Evolutionary conservation across 2,888 invertebrate genomes (phyloP).

Genomic region (Thymelicus acteon): DNA sequence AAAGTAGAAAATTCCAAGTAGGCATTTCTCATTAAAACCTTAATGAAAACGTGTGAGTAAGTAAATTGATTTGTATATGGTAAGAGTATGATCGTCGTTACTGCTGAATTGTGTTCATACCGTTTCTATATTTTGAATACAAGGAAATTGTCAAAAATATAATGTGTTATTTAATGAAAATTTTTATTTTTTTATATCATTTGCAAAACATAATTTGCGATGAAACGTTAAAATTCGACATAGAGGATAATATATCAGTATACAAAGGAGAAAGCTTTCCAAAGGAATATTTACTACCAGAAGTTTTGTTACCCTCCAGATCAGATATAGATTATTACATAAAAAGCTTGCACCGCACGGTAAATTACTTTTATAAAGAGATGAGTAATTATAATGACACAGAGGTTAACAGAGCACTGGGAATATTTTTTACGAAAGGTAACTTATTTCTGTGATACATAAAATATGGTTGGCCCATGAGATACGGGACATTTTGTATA

Average conservation of each 20-base stretch:
- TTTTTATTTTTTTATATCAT: slow-evolving; percentile 1
- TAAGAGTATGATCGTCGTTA: not conserved
- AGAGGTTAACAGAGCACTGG: slow-evolving; percentile 39
- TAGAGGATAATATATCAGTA: not conserved
- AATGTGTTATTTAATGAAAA: not conserved
- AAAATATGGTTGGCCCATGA: too few relatives aligned
- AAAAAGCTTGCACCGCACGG: slow-evolving; percentile 32
- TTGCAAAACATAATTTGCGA: slow-evolving; percentile 7
- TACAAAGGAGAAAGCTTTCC: slow-evolving; percentile 42
- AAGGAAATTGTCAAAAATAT: too few relatives aligned
- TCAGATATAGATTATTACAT: slow-evolving; percentile 39
- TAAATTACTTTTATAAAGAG: slow-evolving; percentile 36
- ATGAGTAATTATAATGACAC: slow-evolving; percentile 36
- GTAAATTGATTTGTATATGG: slow-evolving; percentile 21
- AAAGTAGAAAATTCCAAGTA: not conserved
- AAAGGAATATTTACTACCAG: slow-evolving; percentile 38
- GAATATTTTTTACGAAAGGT: slow-evolving; percentile 41
- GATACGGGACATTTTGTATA: too few relatives aligned
- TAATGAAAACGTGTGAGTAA: slow-evolving; percentile 23
- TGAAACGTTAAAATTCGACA: not conserved
- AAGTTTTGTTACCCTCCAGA: slow-evolving; percentile 10
- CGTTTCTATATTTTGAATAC: too few relatives aligned
- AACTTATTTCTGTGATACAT: slow-evolving; percentile 11
- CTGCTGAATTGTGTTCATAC: too few relatives aligned
- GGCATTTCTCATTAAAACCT: slow-evolving; percentile 6